These are phyloP conservation scores for Platycercus adscitus DNA, from an alignment of 2,113 vertebrate species.

Conservation along the genomic window DNA sequence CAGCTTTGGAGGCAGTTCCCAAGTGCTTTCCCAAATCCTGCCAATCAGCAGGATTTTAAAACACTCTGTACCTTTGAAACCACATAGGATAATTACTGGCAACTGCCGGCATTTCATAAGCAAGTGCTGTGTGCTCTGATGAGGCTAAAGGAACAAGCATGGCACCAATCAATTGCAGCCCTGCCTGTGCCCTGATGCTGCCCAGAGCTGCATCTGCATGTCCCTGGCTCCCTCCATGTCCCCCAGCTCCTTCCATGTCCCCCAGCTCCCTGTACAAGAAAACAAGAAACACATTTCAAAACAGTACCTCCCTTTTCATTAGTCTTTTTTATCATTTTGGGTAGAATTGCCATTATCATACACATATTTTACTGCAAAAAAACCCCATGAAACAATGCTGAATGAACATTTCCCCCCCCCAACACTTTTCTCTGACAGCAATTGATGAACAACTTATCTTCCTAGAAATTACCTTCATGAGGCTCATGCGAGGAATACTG, in stretches of 20 bases:
- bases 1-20: background rate
- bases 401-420: background rate
- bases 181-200: background rate
- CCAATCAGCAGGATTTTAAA: background rate
- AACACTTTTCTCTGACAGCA: background rate
- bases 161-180: background rate
- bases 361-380: background rate
- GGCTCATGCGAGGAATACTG: background rate
- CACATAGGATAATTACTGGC: background rate
- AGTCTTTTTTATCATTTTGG: background rate
- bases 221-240: background rate
- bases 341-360: background rate
- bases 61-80: background rate
- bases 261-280: background rate
- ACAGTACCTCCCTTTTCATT: background rate
- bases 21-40: background rate
- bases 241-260: background rate
- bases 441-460: background rate
- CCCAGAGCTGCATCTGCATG: background rate
- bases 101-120: background rate
- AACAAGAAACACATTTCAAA: background rate
- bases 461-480: background rate
- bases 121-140: background rate
- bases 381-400: background rate
- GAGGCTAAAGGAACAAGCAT: background rate